Conservation (phyloP, 2,797 vertebrate genomes). For the Rhinella marina region DNA sequence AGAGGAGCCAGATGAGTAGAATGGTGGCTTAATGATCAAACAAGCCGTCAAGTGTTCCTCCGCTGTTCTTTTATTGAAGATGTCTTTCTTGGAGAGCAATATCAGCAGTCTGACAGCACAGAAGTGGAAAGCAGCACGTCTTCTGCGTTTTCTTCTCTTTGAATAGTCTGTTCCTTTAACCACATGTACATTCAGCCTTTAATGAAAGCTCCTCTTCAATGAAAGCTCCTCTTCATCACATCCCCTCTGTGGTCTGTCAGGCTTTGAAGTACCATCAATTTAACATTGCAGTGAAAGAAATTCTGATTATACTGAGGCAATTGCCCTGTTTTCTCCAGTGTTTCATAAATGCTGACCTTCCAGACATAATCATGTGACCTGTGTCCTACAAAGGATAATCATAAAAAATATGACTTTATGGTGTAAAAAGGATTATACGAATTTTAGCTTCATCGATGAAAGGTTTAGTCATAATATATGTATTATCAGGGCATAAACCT, state of each 20-base stretch:
- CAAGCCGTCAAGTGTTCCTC: background rate
- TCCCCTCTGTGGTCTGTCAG: background rate
- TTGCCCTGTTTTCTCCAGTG: background rate
- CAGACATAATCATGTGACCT: background rate
- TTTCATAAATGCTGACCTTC: background rate
- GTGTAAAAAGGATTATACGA: background rate
- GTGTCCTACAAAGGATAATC: background rate
- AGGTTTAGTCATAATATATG: background rate
- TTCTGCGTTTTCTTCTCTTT: background rate
- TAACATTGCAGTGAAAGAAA: background rate
- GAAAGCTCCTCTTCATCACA: constrained; percentile 14
- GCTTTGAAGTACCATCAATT: constrained; percentile 2
- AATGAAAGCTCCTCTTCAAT: background rate
- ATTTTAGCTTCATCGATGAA: background rate
- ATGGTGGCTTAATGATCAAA: constrained; percentile 29
- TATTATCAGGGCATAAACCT: background rate
- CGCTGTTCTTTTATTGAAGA: constrained; percentile 9
- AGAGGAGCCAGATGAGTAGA: constrained; percentile 6
- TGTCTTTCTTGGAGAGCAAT: constrained; percentile 5
- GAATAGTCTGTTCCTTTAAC: background rate
- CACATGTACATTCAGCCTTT: background rate
- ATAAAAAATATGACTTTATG: background rate
- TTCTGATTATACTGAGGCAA: background rate
- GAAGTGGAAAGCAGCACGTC: background rate
- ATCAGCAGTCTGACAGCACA: background rate